Base-by-base conservation (phyloP, 30 jellyfish, hydroid and myxozoan genomes). In the Hydractinia echinata region DNA sequence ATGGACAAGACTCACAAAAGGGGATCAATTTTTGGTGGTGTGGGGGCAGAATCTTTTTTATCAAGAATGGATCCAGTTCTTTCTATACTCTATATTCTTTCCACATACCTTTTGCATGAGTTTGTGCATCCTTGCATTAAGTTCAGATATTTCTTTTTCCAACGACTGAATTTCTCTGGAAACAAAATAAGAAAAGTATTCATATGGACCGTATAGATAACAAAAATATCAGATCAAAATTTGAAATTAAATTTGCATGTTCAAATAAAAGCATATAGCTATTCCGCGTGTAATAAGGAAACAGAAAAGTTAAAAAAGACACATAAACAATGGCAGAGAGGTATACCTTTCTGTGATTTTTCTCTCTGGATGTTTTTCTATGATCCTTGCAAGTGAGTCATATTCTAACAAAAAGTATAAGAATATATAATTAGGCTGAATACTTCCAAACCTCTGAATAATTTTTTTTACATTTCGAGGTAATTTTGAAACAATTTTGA, bases 321-420 rank as follows among this genome's bases (percentile, higher is more conserved):
- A 11, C 19, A 58, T 10, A 67, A 13, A 13, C 14, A 67, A 71
- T n/a, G 50, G 3, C 9, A 53, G 60, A 1, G 54, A 14, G 30
- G 18, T 85, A 7, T 61, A 80, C 87, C 61, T 21, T 67, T 72
- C 86, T 0, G 81, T 82, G 5, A n/a, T 30, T 20, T 83, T 88
- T 64, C 99, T 80, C 70, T 93, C 95, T 53, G 99, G 99, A 66
- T 93, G 96, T 51, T 70, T 84, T 74, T 88, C 95, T 62, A 93
- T 93, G 21, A 93, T 85, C 68, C 85, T 84, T 21, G 99, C 99
- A 18, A 93, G 84, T 13, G 96, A 84, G 82, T 93, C 99, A 84
- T 93, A 93, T 73, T 93, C 98, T 83, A 83, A 15, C 14, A 61
- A 39, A 7, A 60, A 4, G 21, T 55, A 53, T 13, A 16, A 18